These are phyloP conservation scores for Eristalis intricaria DNA, from an alignment of 2,888 invertebrate genomes.

Conservation along the genomic window DNA sequence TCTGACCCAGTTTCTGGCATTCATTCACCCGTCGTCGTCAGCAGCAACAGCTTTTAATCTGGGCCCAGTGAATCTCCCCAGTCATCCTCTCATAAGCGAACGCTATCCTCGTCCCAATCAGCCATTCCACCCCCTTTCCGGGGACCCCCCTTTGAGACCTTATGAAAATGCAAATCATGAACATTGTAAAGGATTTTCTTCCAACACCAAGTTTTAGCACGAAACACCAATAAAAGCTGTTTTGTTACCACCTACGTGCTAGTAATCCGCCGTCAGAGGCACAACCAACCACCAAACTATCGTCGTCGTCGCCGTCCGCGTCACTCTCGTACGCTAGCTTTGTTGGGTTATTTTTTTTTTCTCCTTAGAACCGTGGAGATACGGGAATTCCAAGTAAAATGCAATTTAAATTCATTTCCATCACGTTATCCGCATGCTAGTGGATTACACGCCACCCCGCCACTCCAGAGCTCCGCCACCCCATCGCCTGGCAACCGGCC, in stretches of 20 bases:
- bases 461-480: neutral
- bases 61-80: neutral
- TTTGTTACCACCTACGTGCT: conserved; percentile 23
- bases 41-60: conserved; percentile 11
- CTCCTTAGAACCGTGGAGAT: conserved; percentile 10
- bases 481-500: neutral
- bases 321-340: conserved; percentile 8
- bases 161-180: conserved; percentile 63
- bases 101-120: neutral
- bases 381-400: conserved; percentile 48
- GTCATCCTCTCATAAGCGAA: neutral
- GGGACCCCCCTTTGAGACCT: neutral
- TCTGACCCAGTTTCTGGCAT: conserved; percentile 40
- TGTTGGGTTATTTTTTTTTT: conserved; percentile 10
- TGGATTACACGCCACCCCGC: conserved; percentile 28
- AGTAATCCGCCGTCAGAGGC: conserved; percentile 19
- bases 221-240: conserved; percentile 40
- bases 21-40: neutral
- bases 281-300: neutral
- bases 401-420: conserved; percentile 70
- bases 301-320: neutral
- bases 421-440: conserved; percentile 51
- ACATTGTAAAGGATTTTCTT: conserved; percentile 7
- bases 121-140: conserved; percentile 19
- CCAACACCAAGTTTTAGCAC: conserved; percentile 22